phyloP scores from a whole-genome alignment of 2,888 invertebrate species.

The Cloeon dipterum region DNA sequence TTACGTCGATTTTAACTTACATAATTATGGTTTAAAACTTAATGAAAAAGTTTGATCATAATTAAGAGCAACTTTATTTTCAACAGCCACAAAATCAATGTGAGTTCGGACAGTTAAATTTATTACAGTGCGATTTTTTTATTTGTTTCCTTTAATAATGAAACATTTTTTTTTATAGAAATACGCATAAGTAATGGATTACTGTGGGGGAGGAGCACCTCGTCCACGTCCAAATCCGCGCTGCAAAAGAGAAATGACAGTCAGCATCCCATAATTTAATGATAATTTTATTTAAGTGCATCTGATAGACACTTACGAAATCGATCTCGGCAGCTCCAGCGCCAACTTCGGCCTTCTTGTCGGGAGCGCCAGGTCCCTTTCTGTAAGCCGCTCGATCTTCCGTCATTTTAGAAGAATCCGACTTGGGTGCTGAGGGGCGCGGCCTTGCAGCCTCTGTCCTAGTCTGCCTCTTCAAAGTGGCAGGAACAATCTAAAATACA shows the following conservation, averaged over 20 bases:
- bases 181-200: not conserved
- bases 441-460: conserved; percentile 69
- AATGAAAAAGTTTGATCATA: no score
- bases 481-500: conserved; percentile 89
- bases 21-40: no score
- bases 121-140: no score
- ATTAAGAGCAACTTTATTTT: no score
- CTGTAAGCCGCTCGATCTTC: conserved; percentile 72
- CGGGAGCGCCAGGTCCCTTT: conserved; percentile 49
- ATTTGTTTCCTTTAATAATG: no score
- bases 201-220: not conserved
- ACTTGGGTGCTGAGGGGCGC: conserved; percentile 40
- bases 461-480: conserved; percentile 81
- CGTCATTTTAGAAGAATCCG: conserved; percentile 31
- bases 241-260: no score
- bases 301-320: conserved; percentile 47
- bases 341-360: conserved; percentile 94
- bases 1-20: no score
- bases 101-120: no score
- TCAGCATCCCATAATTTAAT: no score
- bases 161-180: no score
- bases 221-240: not conserved
- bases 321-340: conserved; percentile 83
- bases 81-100: no score
- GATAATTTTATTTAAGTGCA: no score